Base-by-base conservation (phyloP, 2,888 invertebrate species). In the Oligia fasciuncula region DNA sequence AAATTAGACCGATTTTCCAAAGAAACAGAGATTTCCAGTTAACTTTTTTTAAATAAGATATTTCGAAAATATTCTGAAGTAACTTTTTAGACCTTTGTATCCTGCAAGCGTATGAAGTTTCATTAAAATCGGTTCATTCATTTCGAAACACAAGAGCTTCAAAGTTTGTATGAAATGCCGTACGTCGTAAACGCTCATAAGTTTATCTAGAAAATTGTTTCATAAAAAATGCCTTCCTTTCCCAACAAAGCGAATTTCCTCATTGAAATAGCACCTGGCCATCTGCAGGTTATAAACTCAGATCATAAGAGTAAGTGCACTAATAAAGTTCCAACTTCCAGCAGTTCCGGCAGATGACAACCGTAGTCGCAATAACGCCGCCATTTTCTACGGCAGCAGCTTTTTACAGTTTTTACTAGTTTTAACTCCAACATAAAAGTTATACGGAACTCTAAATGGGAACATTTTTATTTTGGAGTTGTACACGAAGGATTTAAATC, bases 231-330 rank as follows among this genome's bases (percentile, higher is more conserved):
- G 17, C 23, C 11, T 11, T 43, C 17, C 11, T 51, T 71, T 8
- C 6, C 65, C 2, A 51, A 76, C 49, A 35, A 72, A 75, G 35
- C 69, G 69, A 81, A 89, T 89, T 85, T 81, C 62, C 76, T 63
- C 73, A 85, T 87, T 82, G 60, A 84, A 80, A 79, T 81, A 84
- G 79, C 76, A 77, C 80, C 80, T 81, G 76, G 78, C 79, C 79
- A 84, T 85, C 78, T 87, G 79, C 85, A 68, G 74, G 76, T 77
- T 72, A 81, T 89, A 88, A 89, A 87, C 79, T 75, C 40, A 73
- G 75, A 77, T 80, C 84, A 81, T 89, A 87, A 83, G 81, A 87
- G 83, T 82, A 83, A 87, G 87, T 87, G 80, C 85, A 63, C 74
- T 70, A 86, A 70, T 88, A 87, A 88, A 89, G 81, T 86, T 78